Conservation (phyloP, 2,888 invertebrate genomes). For the Macrophya alboannulata region DNA sequence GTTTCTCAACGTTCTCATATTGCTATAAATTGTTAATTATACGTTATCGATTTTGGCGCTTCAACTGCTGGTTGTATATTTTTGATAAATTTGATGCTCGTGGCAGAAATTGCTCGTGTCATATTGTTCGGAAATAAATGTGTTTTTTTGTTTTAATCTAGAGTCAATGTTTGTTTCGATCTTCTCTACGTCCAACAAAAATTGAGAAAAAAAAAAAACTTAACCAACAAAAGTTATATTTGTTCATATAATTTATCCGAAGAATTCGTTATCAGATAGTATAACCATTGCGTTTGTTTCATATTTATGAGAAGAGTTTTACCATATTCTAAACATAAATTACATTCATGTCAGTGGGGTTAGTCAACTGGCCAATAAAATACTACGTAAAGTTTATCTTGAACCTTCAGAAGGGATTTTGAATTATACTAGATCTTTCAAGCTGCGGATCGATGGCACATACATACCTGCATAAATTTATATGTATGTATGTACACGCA, state of each 20-base stretch:
- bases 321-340: conserved; percentile 77
- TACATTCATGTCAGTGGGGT: conserved; percentile 69
- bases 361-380: conserved; percentile 76
- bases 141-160: neutral
- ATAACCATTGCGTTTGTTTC: conserved; percentile 68
- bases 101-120: neutral
- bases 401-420: conserved; percentile 59
- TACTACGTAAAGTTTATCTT: conserved; percentile 73
- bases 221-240: conserved; percentile 15
- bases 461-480: neutral
- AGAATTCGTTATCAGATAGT: conserved; percentile 72
- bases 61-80: neutral
- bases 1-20: neutral
- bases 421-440: conserved; percentile 69
- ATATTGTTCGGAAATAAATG: neutral
- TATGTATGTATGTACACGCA: neutral
- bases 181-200: neutral
- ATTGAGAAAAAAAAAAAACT: neutral
- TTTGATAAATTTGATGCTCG: neutral
- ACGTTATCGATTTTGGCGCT: neutral
- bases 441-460: conserved; percentile 47
- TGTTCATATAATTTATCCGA: conserved; percentile 52
- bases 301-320: conserved; percentile 76
- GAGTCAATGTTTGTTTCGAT: conserved; percentile 3
- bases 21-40: neutral